Base-by-base conservation (phyloP, 2,888 invertebrate genomes). In the Ceratothoa steindachneri region DNA sequence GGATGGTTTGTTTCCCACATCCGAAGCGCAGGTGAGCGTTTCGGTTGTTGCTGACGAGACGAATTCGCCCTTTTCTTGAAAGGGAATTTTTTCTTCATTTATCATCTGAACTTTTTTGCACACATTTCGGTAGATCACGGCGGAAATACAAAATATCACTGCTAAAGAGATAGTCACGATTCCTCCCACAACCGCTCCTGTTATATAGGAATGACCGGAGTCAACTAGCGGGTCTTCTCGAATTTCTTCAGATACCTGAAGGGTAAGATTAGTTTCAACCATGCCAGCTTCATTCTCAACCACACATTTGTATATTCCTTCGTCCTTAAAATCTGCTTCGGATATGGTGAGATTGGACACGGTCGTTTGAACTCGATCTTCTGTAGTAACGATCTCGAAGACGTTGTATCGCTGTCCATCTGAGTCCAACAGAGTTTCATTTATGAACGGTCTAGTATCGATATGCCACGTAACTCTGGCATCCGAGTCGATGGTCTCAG, bases 341-440 rank as follows among this genome's bases (percentile, higher is more conserved):
- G 88, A 89, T 78, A 95, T 89, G 74, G 92, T 93, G 78, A 95
- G 87, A 83, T 93, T 93, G 81, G 89, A 89, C 92, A 93, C 93
- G 7, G 73, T 74, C 15, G 68, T 68, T n/a, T 72, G 67, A 41
- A 41, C 5, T 15, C 41, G 5, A 12, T 77, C 64, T 65, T 80
- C 77, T 24, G 72, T 70, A 22, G 73, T 41, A 22, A 77, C 71
- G 9, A 74, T 30, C 41, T 76, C 77, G 24, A 71, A 67, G 65
- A 74, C 70, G 12, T 68, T 71, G 53, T 79, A 77, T 15, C 77
- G 66, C 30, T 64, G 51, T 55, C 28, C 9, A 65, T 67, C 30
- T 12, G 73, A 60, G 5, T 74, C 76, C 52, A 75, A 75, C 29
- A 77, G 77, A 22, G 74, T 53, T 12, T 72, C 30, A 30, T 80